Evolutionary conservation across 2,888 invertebrate genomes (phyloP), one percentile per base, ranked within the genome.

Genomic region (Cordilura impudica): DNA sequence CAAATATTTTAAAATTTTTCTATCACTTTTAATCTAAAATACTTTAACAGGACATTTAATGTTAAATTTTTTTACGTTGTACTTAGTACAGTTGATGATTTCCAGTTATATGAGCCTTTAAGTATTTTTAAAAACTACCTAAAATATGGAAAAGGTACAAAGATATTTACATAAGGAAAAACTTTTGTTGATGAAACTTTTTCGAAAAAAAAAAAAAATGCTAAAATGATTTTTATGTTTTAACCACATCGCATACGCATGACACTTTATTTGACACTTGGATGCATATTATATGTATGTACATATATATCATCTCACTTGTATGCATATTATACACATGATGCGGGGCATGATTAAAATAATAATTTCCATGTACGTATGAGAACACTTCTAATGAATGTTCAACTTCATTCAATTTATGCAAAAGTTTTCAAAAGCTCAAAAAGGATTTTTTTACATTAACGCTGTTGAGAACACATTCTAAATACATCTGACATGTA

Each of bases 261-360:
- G 75, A 63, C 61, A 69, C 69, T 75, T n/a, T 69, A 69, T 69
- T 63, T 75, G 63, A 63, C 63, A 75, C 69, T 75, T 69, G 7
- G 47, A 39, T 69, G 39, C 45, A 54, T 49, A 61, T 31, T 61
- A 29, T 71, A 61, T 71, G 18, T 21, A 4, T 54, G 19, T 19
- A 39, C 35, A 39, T 29, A 29, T 18, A 29, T 29, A 16, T 10
- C 14, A 49, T 47, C 19, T 7, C 21, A 35, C 21, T 16, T 14
- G 14, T 19, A 39, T 4, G n/a, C 12, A 12, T 12, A 12, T 43
- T n/a, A 31, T 19, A 56, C 35, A 23, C 43, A 26, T n/a, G 66
- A 14, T 39, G 16, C 18, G 16, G 26, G 26, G 35, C 35, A 31
- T 56, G 72, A 23, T 35, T 26, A 39, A 72, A 56, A 65, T 63